These are phyloP conservation scores for Acronicta psi DNA, from an alignment of 2,888 invertebrate genomes.

Conservation along the genomic window DNA sequence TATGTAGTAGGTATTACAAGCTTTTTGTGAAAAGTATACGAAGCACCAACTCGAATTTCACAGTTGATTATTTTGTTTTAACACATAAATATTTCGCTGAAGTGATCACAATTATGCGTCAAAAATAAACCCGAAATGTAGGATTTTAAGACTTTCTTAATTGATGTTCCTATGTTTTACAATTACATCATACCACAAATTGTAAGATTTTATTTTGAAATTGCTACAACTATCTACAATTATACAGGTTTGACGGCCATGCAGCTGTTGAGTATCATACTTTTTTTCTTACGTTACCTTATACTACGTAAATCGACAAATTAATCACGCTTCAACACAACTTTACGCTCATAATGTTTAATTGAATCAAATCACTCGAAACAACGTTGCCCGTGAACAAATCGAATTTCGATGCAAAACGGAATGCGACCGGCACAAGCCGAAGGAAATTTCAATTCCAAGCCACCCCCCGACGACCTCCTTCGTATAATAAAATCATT, in stretches of 20 bases:
- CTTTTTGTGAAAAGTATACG: conserved; percentile 23
- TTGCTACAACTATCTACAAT: conserved; percentile 41
- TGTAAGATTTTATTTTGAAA: conserved; percentile 37
- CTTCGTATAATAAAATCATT: conserved; percentile 89
- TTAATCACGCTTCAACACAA: conserved; percentile 67
- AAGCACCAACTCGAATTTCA: conserved; percentile 35
- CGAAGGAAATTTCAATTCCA: conserved; percentile 83
- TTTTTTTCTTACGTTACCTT: conserved; percentile 54
- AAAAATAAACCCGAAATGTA: conserved; percentile 41
- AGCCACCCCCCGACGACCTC: conserved; percentile 81
- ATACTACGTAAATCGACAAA: conserved; percentile 60
- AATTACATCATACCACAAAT: conserved; percentile 48
- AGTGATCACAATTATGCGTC: conserved; percentile 33
- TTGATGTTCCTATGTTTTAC: conserved; percentile 32
- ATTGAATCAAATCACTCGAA: conserved; percentile 82
- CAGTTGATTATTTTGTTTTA: conserved; percentile 38
- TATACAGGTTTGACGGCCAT: conserved; percentile 52
- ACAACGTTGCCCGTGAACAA: conserved; percentile 74
- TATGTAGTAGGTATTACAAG: conserved; percentile 12
- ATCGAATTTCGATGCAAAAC: conserved; percentile 80
- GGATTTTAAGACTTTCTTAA: conserved; percentile 48
- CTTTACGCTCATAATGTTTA: conserved; percentile 74
- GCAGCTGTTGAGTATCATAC: conserved; percentile 37
- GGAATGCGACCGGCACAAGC: conserved; percentile 70
- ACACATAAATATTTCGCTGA: conserved; percentile 24